Conservation (phyloP, 2,888 invertebrate species). For the Panzeria rudis region DNA sequence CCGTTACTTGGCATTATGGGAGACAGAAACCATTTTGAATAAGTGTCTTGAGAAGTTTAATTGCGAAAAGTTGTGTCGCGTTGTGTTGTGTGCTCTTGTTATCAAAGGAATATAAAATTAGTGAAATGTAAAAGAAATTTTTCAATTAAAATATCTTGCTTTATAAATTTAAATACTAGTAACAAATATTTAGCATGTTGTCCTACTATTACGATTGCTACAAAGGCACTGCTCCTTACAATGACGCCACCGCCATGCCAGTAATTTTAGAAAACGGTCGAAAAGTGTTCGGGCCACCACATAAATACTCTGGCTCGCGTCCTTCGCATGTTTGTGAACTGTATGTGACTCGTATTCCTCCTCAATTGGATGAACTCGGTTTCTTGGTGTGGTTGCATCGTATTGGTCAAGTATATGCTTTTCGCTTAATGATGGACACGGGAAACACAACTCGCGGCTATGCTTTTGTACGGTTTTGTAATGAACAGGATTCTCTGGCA, state of each 20-base stretch:
- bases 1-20: slow-evolving; percentile 33
- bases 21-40: slow-evolving; percentile 46
- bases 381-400: slow-evolving; percentile 75
- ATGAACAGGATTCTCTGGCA: slow-evolving; percentile 73
- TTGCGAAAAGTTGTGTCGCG: neutral
- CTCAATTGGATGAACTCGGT: slow-evolving; percentile 72
- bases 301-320: slow-evolving; percentile 72
- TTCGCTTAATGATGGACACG: slow-evolving; percentile 77
- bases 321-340: slow-evolving; percentile 75
- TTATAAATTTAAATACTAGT: slow-evolving; percentile 5
- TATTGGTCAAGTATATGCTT: slow-evolving; percentile 76
- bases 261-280: slow-evolving; percentile 75
- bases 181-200: slow-evolving; percentile 14
- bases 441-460: slow-evolving; percentile 75
- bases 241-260: slow-evolving; percentile 68
- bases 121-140: slow-evolving; percentile 18
- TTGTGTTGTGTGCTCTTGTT: too few species aligned
- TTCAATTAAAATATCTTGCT: neutral
- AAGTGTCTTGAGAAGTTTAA: neutral
- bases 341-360: slow-evolving; percentile 76
- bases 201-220: slow-evolving; percentile 49
- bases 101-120: neutral
- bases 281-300: slow-evolving; percentile 75
- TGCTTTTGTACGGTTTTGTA: slow-evolving; percentile 75
- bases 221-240: slow-evolving; percentile 56